These are phyloP conservation scores for Caenorhabditis inopinata DNA, from an alignment of 1,140 invertebrate genomes.

Conservation along the genomic window DNA sequence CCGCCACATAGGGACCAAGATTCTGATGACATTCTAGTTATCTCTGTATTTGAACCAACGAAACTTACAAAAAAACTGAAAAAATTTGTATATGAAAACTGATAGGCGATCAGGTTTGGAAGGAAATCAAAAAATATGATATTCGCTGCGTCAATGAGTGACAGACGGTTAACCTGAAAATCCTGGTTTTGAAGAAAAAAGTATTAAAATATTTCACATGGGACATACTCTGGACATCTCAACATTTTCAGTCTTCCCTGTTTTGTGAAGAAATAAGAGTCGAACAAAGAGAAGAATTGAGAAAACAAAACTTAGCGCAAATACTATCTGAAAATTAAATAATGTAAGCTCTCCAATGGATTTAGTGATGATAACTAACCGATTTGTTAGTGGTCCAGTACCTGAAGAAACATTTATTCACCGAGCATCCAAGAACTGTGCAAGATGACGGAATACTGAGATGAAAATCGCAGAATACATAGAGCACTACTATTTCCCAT, in stretches of 20 bases:
- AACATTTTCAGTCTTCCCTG: neutral
- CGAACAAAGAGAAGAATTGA: neutral
- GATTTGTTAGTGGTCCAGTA: neutral
- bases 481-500: neutral
- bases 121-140: neutral
- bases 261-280: neutral
- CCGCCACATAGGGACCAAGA: neutral
- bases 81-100: too few relatives aligned
- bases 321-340: neutral
- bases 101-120: neutral
- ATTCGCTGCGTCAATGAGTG: neutral
- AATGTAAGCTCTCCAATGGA: neutral
- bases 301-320: neutral
- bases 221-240: neutral
- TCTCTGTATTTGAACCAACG: too few relatives aligned
- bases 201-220: neutral
- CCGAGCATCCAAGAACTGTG: neutral
- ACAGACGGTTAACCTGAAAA: neutral
- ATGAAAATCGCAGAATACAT: neutral
- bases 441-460: neutral
- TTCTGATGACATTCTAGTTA: too few relatives aligned
- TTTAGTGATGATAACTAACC: neutral
- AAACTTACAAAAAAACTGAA: too few relatives aligned
- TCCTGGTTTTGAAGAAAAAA: neutral
- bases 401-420: neutral